Evolutionary conservation across 2,888 invertebrate genomes (phyloP), one percentile per base, ranked within the genome.

Genomic region (Drosophila nr. medialis): DNA sequence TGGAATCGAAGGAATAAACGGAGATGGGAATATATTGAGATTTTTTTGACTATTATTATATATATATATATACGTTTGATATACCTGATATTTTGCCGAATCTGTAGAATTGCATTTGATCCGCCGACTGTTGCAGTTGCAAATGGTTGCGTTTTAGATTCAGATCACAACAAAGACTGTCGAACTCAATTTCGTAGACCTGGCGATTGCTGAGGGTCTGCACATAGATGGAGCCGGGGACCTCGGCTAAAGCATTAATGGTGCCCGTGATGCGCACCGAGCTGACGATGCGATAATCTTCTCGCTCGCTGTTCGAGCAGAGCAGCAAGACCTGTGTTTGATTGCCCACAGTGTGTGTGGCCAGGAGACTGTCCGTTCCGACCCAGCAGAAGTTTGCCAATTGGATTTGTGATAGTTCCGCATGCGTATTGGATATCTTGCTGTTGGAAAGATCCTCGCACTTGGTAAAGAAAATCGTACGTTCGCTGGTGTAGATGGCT

Each of bases 401-500:
- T 13, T 73, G 73, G 1, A 70, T 29, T 24, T 65, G 36, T 0
- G 70, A 34, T 0, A 87, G 40, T 11, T 67, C 72, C 1, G 7
- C 61, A 42, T 72, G 42, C 2, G 83, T 71, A 42, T 67, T 18
- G 2, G 45, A 34, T 5, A 36, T 18, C 0, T 11, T 24, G 42
- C 21, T 24, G 21, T 45, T n/a, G 29, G n/a, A 15, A 81, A 59
- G 0, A 56, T 32, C 11, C 30, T 61, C 15, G n/a, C 34, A 7
- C 13, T 0, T 64, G 54, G 65, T 87, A 6, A 72, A 58, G 18
- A 73, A 40, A 5, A 92, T 6, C 11, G 64, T 61, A 4, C 83
- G 77, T 8, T 80, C 69, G 53, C 83, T 71, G 21, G 87, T 90
- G 45, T 80, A 90, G 1, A 93, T 89, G 51, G 75, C 86, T 11